Percentiles rank a stretch among this genome's conserved stretches.
These are phyloP conservation scores for Staurois parvus DNA, from an alignment of 2,797 vertebrate genomes.

Conservation along the genomic window DNA sequence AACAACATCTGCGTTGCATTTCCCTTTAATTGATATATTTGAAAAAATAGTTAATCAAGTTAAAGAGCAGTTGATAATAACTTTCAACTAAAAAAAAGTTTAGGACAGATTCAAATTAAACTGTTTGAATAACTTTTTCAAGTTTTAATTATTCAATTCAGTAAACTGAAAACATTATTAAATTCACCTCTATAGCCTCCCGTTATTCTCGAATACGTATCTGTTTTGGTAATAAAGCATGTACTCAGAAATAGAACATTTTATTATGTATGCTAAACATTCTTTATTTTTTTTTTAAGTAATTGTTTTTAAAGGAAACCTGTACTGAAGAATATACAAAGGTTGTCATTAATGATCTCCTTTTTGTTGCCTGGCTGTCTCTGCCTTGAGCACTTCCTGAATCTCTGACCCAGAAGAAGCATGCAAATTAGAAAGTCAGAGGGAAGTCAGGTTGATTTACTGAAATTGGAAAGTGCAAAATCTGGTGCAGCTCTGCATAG, in stretches of 20 bases:
- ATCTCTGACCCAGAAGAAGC: too few relatives aligned
- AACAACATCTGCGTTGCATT: not conserved
- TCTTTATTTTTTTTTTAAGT: not conserved
- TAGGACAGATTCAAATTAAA: not conserved
- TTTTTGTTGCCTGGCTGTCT: too few relatives aligned
- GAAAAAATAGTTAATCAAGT: not conserved
- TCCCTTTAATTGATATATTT: not conserved
- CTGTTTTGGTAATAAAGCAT: not conserved
- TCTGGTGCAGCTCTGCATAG: too few relatives aligned
- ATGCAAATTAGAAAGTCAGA: too few relatives aligned
- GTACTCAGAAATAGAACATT: not conserved
- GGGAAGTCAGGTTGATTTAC: too few relatives aligned
- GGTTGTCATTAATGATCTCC: too few relatives aligned
- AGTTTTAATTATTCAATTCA: not conserved
- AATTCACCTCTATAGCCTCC: not conserved
- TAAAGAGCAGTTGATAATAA: not conserved
- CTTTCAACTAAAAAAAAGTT: not conserved
- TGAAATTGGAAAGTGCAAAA: too few relatives aligned
- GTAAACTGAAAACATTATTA: not conserved
- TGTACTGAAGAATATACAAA: too few relatives aligned
- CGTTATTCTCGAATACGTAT: not conserved
- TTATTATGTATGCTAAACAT: not conserved
- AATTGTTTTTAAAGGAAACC: too few relatives aligned
- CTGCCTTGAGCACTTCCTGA: too few relatives aligned
- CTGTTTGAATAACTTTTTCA: not conserved